A percentile compares a stretch with the other conserved stretches of the same genome.
These are phyloP conservation scores for Prostheceraeus crozeri DNA, from an alignment of 2,888 invertebrate species.

Conservation along the genomic window DNA sequence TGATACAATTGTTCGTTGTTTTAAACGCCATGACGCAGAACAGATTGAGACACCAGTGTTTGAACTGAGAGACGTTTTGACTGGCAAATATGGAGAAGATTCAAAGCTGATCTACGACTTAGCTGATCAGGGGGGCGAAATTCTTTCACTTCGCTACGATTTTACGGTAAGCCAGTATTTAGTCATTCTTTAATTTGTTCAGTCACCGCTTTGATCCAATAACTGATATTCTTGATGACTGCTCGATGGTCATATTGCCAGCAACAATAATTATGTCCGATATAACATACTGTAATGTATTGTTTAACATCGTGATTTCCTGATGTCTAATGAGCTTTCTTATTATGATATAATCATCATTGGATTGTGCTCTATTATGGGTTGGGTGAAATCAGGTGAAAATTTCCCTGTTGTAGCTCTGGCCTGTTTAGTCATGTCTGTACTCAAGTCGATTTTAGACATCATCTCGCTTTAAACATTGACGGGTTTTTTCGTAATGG, in stretches of 20 bases:
- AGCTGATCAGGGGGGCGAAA: constrained; percentile 95
- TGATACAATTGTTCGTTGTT: constrained; percentile 75
- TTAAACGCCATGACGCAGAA: constrained; percentile 92
- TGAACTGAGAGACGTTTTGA: constrained; percentile 91
- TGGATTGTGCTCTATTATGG: too few relatives aligned
- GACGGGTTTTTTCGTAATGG: too few relatives aligned
- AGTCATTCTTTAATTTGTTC: constrained; percentile 44
- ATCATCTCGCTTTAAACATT: too few relatives aligned
- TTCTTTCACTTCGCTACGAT: constrained; percentile 87
- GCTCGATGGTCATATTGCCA: neutral
- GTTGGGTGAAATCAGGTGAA: too few relatives aligned
- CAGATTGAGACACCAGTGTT: constrained; percentile 97
- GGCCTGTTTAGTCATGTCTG: too few relatives aligned
- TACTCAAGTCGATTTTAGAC: too few relatives aligned
- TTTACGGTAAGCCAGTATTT: constrained; percentile 70
- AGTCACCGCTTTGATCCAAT: neutral
- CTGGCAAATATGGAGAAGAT: constrained; percentile 98
- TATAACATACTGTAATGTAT: too few relatives aligned
- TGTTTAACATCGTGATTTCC: too few relatives aligned
- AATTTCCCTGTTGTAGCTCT: too few relatives aligned
- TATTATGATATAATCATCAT: too few relatives aligned
- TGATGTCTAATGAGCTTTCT: too few relatives aligned
- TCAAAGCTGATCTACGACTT: constrained; percentile 96
- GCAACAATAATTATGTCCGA: too few relatives aligned
- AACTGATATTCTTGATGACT: neutral